These are phyloP conservation scores for Mastomys coucha DNA, from an alignment of 2,113 vertebrate genomes.

Conservation along the genomic window DNA sequence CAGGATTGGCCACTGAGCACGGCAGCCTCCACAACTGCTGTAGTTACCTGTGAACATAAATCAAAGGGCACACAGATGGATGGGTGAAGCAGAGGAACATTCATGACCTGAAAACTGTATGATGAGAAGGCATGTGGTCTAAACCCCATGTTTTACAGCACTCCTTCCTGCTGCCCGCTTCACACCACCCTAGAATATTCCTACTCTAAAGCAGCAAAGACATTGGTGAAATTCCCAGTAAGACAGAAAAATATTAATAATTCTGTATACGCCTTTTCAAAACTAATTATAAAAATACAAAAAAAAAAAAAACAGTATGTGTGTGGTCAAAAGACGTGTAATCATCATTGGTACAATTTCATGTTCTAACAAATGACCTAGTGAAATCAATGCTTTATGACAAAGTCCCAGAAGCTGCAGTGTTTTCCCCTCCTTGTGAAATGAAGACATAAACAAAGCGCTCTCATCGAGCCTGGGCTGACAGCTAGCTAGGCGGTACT, in stretches of 20 bases:
- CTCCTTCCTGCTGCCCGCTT: neutral
- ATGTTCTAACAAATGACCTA: slow-evolving; percentile 5
- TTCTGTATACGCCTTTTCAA: neutral
- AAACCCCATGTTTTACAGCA: neutral
- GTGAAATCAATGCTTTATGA: slow-evolving; percentile 41
- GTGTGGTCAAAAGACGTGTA: slow-evolving; percentile 22
- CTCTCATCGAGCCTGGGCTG: neutral
- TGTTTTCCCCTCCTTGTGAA: slow-evolving; percentile 30
- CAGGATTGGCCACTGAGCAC: neutral
- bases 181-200: neutral
- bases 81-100: neutral
- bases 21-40: neutral
- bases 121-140: neutral
- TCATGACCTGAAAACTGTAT: neutral
- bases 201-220: neutral
- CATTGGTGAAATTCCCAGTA: slow-evolving; percentile 25
- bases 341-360: neutral
- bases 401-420: neutral
- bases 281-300: slow-evolving; percentile 41
- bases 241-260: neutral
- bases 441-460: slow-evolving; percentile 3
- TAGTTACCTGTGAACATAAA: slow-evolving; percentile 10
- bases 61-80: neutral
- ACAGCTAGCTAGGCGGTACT: slow-evolving; percentile 25
- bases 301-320: slow-evolving; percentile 21